Conservation (phyloP, 1,140 invertebrate genomes). For the Philopotamus ludificatus region DNA sequence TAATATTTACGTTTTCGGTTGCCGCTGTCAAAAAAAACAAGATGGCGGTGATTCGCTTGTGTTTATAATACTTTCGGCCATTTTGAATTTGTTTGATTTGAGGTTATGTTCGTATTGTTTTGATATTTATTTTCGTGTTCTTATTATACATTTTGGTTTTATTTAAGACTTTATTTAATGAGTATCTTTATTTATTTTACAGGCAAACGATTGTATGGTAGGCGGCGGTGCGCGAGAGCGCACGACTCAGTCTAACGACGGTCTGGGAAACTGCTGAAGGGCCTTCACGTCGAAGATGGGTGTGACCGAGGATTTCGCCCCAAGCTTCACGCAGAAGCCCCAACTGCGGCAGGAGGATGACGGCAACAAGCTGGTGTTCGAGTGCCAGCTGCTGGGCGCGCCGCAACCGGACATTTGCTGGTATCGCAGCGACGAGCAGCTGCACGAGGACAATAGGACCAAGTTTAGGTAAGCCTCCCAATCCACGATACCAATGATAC, state of each 20-base stretch:
- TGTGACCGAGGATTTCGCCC: constrained; percentile 87
- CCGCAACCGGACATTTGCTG: constrained; percentile 90
- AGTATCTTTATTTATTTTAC: too few relatives aligned
- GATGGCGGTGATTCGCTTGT: too few relatives aligned
- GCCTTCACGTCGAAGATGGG: constrained; percentile 29
- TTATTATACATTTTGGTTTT: too few relatives aligned
- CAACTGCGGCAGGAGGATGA: constrained; percentile 93
- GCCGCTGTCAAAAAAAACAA: too few relatives aligned
- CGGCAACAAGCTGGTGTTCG: constrained; percentile 92
- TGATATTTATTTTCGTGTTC: too few relatives aligned
- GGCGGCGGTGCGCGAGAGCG: not conserved
- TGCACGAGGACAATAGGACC: constrained; percentile 80
- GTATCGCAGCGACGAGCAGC: constrained; percentile 83
- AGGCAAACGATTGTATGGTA: constrained; percentile 17
- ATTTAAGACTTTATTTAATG: too few relatives aligned
- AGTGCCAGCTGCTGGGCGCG: constrained; percentile 84
- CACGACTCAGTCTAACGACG: constrained; percentile 5
- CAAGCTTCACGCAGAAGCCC: constrained; percentile 96
- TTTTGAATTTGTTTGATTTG: too few relatives aligned
- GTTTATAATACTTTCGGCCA: too few relatives aligned
- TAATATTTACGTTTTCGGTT: too few relatives aligned
- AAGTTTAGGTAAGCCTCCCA: constrained; percentile 65
- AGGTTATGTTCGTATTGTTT: too few relatives aligned
- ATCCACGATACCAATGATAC: not conserved
- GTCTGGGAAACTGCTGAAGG: constrained; percentile 12